A percentile compares a stretch with the other conserved stretches of the same genome.
These are phyloP conservation scores for Cossypha caffra DNA, from an alignment of 2,797 vertebrate species.

Conservation along the genomic window DNA sequence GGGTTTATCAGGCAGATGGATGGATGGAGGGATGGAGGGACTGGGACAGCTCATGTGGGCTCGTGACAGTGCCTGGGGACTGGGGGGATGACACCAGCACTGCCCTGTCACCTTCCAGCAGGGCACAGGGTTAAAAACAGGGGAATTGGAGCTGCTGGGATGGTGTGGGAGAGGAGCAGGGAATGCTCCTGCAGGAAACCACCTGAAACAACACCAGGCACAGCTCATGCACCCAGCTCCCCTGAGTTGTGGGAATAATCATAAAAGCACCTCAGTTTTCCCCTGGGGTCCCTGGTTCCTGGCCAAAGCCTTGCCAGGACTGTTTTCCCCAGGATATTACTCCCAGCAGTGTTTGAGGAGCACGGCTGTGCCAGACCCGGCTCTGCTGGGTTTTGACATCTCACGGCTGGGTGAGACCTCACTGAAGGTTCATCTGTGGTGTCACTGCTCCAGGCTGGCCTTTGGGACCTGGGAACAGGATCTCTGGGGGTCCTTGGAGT, in stretches of 20 bases:
- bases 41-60: background rate
- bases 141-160: background rate
- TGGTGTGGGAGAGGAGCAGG: rapidly evolving
- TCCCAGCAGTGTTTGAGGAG: background rate
- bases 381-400: background rate
- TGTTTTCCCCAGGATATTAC: background rate
- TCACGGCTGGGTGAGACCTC: background rate
- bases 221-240: rapidly evolving
- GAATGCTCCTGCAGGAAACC: background rate
- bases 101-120: background rate
- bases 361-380: rapidly evolving
- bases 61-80: rapidly evolving
- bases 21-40: background rate
- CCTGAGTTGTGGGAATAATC: rapidly evolving
- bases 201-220: rapidly evolving
- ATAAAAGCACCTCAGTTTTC: rapidly evolving
- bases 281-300: rapidly evolving
- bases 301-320: background rate
- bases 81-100: rapidly evolving
- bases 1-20: slow-evolving; percentile 55
- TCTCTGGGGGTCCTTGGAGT: rapidly evolving
- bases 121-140: background rate
- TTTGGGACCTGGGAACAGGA: background rate
- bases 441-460: background rate
- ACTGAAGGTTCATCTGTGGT: rapidly evolving